Evolutionary conservation across 1,140 invertebrate species (phyloP).

Genomic region (Nylanderia fulva): DNA sequence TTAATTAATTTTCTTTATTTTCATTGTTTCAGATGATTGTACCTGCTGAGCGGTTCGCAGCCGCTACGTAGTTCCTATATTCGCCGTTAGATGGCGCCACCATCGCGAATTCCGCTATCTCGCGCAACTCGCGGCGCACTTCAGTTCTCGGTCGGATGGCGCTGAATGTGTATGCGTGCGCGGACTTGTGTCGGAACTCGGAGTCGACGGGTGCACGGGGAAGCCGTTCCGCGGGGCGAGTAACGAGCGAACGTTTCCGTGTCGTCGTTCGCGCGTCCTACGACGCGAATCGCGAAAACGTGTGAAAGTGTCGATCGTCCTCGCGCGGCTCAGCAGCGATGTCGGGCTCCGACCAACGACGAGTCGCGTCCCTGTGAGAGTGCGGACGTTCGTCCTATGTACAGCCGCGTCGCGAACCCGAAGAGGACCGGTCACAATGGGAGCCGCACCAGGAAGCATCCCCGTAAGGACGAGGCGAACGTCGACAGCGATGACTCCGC

Average conservation of each 20-base stretch:
- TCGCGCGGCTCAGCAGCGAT: slow-evolving; percentile 38
- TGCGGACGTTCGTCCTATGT: slow-evolving; percentile 48
- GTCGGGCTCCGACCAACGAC: slow-evolving; percentile 24
- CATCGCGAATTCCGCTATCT: not conserved
- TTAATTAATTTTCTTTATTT: not conserved
- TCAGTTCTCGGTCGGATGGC: slow-evolving; percentile 39
- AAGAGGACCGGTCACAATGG: slow-evolving; percentile 55
- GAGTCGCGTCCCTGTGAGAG: slow-evolving; percentile 7
- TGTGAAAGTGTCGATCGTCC: not conserved
- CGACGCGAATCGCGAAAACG: not conserved
- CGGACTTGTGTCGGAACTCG: not conserved
- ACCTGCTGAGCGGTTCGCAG: not conserved
- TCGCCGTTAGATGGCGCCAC: slow-evolving; percentile 10
- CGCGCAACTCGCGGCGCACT: not conserved
- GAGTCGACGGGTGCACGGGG: not conserved
- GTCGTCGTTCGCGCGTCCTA: not conserved
- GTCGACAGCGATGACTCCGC: slow-evolving; percentile 70
- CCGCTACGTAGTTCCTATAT: not conserved
- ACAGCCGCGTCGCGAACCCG: slow-evolving; percentile 64
- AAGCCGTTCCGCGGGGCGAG: not conserved
- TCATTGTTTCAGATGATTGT: not conserved
- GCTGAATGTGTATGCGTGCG: not conserved
- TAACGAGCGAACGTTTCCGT: not conserved
- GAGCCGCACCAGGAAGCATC: slow-evolving; percentile 67
- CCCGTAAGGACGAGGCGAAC: slow-evolving; percentile 58